phyloP scores from a whole-genome alignment of 2,888 invertebrate genomes.

The Craniophora ligustri region DNA sequence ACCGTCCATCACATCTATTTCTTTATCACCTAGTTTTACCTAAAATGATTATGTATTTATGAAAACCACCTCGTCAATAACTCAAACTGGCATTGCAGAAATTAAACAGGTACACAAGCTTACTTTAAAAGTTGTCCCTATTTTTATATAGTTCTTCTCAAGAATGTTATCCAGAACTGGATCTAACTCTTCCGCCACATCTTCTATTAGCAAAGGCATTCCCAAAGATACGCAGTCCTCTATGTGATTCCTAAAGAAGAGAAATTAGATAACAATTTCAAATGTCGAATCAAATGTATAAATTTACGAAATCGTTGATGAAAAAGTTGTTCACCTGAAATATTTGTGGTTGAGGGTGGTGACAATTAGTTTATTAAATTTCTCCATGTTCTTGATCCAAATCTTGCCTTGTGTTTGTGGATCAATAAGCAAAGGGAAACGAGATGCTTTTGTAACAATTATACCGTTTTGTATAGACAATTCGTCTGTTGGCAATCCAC shows the following conservation, averaged over 20 bases:
- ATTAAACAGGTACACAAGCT: too few relatives aligned
- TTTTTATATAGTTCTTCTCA: conserved; percentile 95
- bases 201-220: conserved; percentile 94
- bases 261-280: not conserved
- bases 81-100: not conserved
- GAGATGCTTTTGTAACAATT: conserved; percentile 94
- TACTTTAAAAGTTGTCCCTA: conserved; percentile 93
- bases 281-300: not conserved
- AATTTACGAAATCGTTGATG: not conserved
- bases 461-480: conserved; percentile 97
- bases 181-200: conserved; percentile 95
- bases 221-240: conserved; percentile 95
- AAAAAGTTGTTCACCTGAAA: conserved; percentile 82
- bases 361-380: conserved; percentile 90
- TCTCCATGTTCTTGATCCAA: conserved; percentile 96
- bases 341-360: conserved; percentile 91
- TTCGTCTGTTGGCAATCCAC: conserved; percentile 96
- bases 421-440: conserved; percentile 96
- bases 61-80: not conserved
- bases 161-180: conserved; percentile 95
- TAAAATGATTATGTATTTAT: conserved; percentile 60
- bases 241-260: conserved; percentile 91
- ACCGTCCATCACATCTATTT: conserved; percentile 92
- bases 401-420: conserved; percentile 96
- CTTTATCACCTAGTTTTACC: conserved; percentile 96